These are phyloP conservation scores for Elaphurus davidianus DNA, from an alignment of 2,113 vertebrate species.

Conservation along the genomic window DNA sequence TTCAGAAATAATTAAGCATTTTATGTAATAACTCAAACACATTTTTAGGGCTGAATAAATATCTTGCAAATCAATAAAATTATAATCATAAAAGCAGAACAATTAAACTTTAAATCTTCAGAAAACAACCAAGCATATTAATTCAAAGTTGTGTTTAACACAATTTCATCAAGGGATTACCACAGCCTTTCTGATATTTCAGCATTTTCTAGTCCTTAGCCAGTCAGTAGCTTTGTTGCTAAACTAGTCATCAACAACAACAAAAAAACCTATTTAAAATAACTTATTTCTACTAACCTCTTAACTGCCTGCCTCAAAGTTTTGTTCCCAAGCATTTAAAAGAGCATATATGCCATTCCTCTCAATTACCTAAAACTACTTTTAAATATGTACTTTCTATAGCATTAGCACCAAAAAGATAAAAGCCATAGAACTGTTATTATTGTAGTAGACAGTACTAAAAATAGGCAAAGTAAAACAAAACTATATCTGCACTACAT, in stretches of 20 bases:
- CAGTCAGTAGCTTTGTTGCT: conserved; percentile 9
- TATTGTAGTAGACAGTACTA: not conserved
- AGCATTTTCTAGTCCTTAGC: not conserved
- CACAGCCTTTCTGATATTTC: conserved; percentile 3
- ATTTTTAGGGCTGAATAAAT: conserved; percentile 4
- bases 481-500: not conserved
- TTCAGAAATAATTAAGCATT: not conserved
- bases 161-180: conserved; percentile 38
- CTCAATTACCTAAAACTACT: not conserved
- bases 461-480: not conserved
- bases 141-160: not conserved
- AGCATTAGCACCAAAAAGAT: not conserved
- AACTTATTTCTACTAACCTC: not conserved
- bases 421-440: not conserved
- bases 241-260: not conserved
- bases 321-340: conserved; percentile 11
- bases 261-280: conserved; percentile 8
- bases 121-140: conserved; percentile 15
- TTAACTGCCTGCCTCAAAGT: not conserved
- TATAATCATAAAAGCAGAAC: not conserved
- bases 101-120: conserved; percentile 13
- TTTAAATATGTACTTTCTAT: not conserved
- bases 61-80: conserved; percentile 22
- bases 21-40: not conserved
- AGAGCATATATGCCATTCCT: not conserved